Evolutionary conservation across 1,140 invertebrate genomes (phyloP).

Genomic region (Hycleus phaleratus): DNA sequence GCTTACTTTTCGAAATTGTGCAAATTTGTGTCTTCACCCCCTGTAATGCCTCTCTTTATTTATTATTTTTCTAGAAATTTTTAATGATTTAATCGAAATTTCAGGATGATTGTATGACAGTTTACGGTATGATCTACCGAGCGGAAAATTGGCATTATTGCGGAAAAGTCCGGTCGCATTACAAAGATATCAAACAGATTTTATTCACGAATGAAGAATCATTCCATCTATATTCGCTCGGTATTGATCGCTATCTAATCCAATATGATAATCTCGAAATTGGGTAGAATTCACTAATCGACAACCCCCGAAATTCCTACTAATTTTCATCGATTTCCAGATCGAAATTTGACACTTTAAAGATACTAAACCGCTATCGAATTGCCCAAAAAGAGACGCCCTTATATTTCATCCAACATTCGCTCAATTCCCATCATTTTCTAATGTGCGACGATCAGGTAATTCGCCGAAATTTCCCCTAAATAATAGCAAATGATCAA

Average conservation of each 20-base stretch:
- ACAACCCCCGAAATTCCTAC: not conserved
- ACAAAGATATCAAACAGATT: constrained; percentile 46
- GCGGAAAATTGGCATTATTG: constrained; percentile 45
- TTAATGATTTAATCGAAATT: not conserved
- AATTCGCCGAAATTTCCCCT: not conserved
- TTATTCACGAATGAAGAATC: constrained; percentile 41
- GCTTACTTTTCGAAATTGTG: too few species aligned
- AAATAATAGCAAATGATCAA: not conserved
- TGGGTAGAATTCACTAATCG: not conserved
- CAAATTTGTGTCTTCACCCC: too few species aligned
- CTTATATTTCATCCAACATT: constrained; percentile 43
- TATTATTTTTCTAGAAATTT: too few species aligned
- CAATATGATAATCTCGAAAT: constrained; percentile 47
- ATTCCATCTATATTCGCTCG: constrained; percentile 48
- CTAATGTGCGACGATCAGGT: constrained; percentile 29
- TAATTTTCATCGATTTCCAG: constrained; percentile 1
- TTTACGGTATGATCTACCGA: constrained; percentile 47
- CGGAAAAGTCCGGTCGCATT: constrained; percentile 52
- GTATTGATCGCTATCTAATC: constrained; percentile 53
- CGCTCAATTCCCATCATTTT: constrained; percentile 27
- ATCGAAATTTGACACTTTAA: constrained; percentile 31
- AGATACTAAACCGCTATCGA: constrained; percentile 35
- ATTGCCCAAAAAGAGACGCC: constrained; percentile 58
- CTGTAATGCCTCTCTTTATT: too few species aligned
- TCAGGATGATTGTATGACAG: constrained; percentile 45